Evolutionary conservation across 2,888 invertebrate genomes (phyloP), one percentile per base, ranked within the genome.

Genomic region (Elegia similella): DNA sequence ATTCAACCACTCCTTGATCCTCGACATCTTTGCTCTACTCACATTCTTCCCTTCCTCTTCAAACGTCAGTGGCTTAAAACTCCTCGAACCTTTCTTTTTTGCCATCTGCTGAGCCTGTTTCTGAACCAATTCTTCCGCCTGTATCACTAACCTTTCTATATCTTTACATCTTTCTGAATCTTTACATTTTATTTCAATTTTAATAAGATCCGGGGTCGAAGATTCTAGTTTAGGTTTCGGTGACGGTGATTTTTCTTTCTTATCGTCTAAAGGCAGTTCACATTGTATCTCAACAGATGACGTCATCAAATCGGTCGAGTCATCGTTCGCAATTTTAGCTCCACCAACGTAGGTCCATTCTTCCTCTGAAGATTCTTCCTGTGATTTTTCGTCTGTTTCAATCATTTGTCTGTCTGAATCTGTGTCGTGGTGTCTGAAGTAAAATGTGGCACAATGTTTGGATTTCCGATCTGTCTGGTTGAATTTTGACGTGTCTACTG

Each of bases 381-480:
- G 88, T 8, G 86, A 88, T 58, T 88, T 88, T 56, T 88, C 87
- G 48, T 88, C 82, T 54, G 92, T 87, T 75, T 92, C 82, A 62
- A 90, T 80, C 78, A 93, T 90, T 73, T 95, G 94, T 77, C 93
- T 92, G 79, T 97, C 97, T 10, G 96, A 96, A 80, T 97, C 97
- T 12, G 97, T 97, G 80, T 97, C 97, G 82, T 94, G 93, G 82
- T 97, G 97, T 81, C 94, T 95, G 84, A 96, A 97, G 86, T 97
- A 97, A 84, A 95, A 97, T 62, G 95, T 96, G 67, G 95, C 97
- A 79, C 95, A 93, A 80, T 97, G 96, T 81, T 95, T 96, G 15
- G 96, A 95, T 82, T 95, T 95, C 66, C 95, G 92, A 81, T 95
- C 95, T 8, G 96, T 95, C 69, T 95, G 93, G 76, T 94, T 94